Evolutionary conservation across 2,797 vertebrate genomes (phyloP).

Genomic region (Sarcophilus harrisii): DNA sequence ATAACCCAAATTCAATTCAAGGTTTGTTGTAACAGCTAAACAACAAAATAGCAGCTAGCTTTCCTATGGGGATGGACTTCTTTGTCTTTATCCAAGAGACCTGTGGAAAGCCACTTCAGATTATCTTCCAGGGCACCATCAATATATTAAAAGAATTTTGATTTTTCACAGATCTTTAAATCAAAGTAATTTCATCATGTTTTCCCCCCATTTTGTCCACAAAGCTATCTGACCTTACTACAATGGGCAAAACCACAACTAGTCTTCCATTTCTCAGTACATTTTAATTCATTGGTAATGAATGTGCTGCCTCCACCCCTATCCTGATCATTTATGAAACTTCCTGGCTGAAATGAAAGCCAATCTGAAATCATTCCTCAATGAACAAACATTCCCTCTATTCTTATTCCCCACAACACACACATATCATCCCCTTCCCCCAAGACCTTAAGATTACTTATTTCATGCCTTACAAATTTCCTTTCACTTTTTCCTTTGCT

Average conservation of each 20-base stretch:
- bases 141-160: background rate
- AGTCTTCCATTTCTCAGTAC: background rate
- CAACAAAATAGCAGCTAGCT: background rate
- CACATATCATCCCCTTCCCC: background rate
- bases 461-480: too few relatives aligned
- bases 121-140: background rate
- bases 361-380: background rate
- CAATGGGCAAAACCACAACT: background rate
- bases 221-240: background rate
- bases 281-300: background rate
- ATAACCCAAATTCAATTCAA: background rate
- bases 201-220: background rate
- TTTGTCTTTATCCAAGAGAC: background rate
- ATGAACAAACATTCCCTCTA: too few relatives aligned
- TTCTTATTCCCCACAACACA: background rate
- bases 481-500: background rate
- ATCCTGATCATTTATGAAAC: background rate
- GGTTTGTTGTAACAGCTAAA: background rate
- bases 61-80: background rate
- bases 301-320: too few relatives aligned
- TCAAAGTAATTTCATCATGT: background rate
- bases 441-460: background rate
- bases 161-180: background rate
- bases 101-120: background rate
- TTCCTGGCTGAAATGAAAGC: background rate